Base-by-base conservation (phyloP, 2,113 vertebrate species). In the Eulacestoma nigropectus region DNA sequence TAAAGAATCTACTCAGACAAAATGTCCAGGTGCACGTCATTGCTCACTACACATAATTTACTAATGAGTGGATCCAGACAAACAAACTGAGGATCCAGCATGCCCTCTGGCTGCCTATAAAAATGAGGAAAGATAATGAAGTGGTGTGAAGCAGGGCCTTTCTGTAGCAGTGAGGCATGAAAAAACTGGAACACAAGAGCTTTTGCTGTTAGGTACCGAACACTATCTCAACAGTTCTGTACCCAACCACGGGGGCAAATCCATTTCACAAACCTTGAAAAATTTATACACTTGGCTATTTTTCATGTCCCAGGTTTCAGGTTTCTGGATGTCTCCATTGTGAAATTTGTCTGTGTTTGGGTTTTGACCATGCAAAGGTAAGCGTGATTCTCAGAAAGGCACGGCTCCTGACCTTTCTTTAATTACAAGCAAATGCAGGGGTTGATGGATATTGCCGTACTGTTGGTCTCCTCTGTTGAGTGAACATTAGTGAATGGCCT, bases 71-170 rank as follows among this genome's bases (percentile, higher is more conserved):
- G 73, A 96, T 96, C 90, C 88, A 94, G 83, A 92, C 95, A 92
- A 95, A 88, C 90, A 96, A 83, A 94, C 57, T 44, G 85, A 89
- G 79, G n/a, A 94, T 96, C 88, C 85, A 90, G 85, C 78, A 67
- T 96, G 93, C 85, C 91, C 85, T 96, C 85, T 94, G 95, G 96
- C 93, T 96, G 88, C 79, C 80, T 93, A 57, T 86, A 93, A 94
- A 94, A 94, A 90, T 4, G 23, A 90, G 60, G 89, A 82, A 76
- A 73, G 69, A 87, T 94, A 89, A 96, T 83, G 81, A 95, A 93
- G 89, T 75, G 57, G 37, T 92, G 56, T 96, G 91, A 97, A 96
- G 84, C 85, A 70, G 79, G 75, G 72, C 72, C 78, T 93, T 93
- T 77, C 90, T 63, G 52, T 83, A 90, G 78, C 92, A 95, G 79